A percentile compares a stretch with the other conserved stretches of the same genome.
Evolutionary conservation across 2,888 invertebrate genomes (phyloP).

Genomic region (Lithophane socia): DNA sequence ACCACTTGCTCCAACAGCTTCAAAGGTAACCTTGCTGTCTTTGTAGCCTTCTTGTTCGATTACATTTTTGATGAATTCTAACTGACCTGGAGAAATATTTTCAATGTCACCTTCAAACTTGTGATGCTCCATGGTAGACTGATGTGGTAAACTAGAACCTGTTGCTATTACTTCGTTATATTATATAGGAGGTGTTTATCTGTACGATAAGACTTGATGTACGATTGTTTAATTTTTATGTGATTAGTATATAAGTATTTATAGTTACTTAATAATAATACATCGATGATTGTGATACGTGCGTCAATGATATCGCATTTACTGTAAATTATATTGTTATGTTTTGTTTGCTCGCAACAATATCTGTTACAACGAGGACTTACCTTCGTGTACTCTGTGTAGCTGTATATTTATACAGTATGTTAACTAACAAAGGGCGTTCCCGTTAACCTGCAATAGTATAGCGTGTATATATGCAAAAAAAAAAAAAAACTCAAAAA

Average conservation of each 20-base stretch:
- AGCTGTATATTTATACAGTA: too few relatives aligned
- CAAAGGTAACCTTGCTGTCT: slow-evolving; percentile 67
- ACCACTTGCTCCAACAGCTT: slow-evolving; percentile 70
- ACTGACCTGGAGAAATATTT: slow-evolving; percentile 66
- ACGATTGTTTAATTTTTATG: background rate
- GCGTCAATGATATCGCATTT: background rate
- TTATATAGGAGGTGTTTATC: slow-evolving; percentile 46
- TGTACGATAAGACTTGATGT: slow-evolving; percentile 17
- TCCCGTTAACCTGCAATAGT: too few relatives aligned
- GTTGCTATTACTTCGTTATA: background rate
- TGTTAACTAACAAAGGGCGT: too few relatives aligned
- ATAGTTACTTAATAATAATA: background rate
- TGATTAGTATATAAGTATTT: slow-evolving; percentile 12
- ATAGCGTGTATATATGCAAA: too few relatives aligned
- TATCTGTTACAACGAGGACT: background rate
- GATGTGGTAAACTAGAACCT: background rate
- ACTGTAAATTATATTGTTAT: background rate
- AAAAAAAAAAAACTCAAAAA: too few relatives aligned
- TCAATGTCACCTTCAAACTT: slow-evolving; percentile 71
- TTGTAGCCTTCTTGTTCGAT: slow-evolving; percentile 69
- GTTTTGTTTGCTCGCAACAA: background rate
- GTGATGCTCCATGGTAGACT: slow-evolving; percentile 62
- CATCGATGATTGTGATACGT: background rate
- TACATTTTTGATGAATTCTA: slow-evolving; percentile 71
- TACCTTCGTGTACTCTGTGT: background rate